phyloP scores from a whole-genome alignment of 1,140 invertebrate species.

The Eumaeus atala region DNA sequence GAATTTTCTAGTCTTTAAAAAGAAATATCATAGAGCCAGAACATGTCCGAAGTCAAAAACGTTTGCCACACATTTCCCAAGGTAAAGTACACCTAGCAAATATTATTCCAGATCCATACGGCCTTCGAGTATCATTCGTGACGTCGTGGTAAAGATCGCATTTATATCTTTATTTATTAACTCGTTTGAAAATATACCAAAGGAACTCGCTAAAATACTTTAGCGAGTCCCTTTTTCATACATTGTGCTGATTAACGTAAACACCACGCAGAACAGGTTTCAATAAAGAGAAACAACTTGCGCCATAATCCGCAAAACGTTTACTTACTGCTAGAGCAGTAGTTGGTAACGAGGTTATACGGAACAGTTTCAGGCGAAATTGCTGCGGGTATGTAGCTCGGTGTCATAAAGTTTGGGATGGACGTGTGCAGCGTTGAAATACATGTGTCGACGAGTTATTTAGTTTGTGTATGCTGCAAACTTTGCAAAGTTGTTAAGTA shows the following conservation, averaged over 20 bases:
- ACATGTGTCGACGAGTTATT: slow-evolving; percentile 37
- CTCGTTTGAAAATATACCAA: no score
- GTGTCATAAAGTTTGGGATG: slow-evolving; percentile 58
- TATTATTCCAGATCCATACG: no score
- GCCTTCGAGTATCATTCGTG: no score
- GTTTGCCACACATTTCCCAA: no score
- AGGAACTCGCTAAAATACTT: no score
- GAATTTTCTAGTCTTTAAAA: no score
- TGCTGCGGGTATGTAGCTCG: slow-evolving; percentile 46
- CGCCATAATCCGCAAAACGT: slow-evolving; percentile 45
- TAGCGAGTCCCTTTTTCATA: neutral
- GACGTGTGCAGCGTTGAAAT: slow-evolving; percentile 44
- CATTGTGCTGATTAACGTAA: slow-evolving; percentile 16
- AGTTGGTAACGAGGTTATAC: slow-evolving; percentile 59
- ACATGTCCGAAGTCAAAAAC: no score
- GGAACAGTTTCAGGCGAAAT: slow-evolving; percentile 52
- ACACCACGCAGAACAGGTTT: slow-evolving; percentile 35
- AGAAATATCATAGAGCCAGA: no score
- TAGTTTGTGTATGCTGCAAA: slow-evolving; percentile 12
- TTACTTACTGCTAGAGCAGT: slow-evolving; percentile 38
- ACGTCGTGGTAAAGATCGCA: no score
- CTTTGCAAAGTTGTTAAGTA: neutral
- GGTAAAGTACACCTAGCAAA: no score
- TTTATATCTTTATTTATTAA: no score
- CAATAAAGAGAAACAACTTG: slow-evolving; percentile 50